phyloP scores from a whole-genome alignment of 2,797 vertebrate genomes.

The Pitangus sulphuratus region DNA sequence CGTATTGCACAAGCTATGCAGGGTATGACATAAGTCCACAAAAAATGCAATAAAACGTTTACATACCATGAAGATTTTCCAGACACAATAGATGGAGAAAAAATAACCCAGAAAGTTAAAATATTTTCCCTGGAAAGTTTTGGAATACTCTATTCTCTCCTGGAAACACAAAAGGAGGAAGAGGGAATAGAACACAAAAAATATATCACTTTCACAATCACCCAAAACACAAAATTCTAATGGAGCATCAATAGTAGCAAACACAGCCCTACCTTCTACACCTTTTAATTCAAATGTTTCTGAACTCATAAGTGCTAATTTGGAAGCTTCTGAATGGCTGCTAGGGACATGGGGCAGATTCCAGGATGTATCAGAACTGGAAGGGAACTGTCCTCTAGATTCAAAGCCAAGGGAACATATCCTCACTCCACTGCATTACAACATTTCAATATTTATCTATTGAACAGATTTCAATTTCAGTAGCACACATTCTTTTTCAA shows the following conservation, averaged over 20 bases:
- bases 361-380: background rate
- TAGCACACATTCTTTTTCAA: background rate
- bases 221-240: background rate
- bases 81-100: constrained; percentile 99
- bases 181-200: background rate
- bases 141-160: constrained; percentile 98
- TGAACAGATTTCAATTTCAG: background rate
- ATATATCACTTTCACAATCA: background rate
- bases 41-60: background rate
- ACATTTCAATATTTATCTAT: background rate
- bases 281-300: background rate
- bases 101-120: constrained; percentile 98
- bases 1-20: background rate
- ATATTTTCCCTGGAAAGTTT: constrained; percentile 98
- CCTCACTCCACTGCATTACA: background rate
- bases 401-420: background rate
- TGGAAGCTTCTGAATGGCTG: background rate
- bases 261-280: background rate
- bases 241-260: background rate
- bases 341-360: background rate
- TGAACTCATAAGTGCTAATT: background rate
- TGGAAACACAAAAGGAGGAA: constrained; percentile 62
- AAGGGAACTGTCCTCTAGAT: background rate
- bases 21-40: background rate
- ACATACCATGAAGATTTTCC: constrained; percentile 99